Conservation (phyloP, 1,140 invertebrate species). For the Meteorus sp. region DNA sequence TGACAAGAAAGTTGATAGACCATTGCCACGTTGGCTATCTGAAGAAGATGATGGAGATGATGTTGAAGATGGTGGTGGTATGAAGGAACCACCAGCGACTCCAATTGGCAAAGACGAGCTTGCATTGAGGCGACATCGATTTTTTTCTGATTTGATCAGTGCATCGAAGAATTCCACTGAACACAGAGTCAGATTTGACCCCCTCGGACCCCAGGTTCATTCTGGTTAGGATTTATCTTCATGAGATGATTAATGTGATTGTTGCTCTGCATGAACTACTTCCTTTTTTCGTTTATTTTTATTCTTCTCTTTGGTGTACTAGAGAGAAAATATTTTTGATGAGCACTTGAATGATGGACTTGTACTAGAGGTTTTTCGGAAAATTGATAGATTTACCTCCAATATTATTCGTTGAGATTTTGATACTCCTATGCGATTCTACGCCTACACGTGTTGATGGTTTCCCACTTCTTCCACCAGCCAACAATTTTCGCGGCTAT, state of each 20-base stretch:
- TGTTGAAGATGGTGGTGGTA: slow-evolving; percentile 53
- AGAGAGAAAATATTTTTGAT: no score
- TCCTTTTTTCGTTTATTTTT: neutral
- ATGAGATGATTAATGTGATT: neutral
- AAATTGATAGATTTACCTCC: no score
- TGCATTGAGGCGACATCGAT: slow-evolving; percentile 72
- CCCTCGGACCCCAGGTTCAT: slow-evolving; percentile 69
- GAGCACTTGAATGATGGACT: no score
- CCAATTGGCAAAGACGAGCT: slow-evolving; percentile 77
- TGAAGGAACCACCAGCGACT: slow-evolving; percentile 70
- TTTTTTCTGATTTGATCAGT: slow-evolving; percentile 75
- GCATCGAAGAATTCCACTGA: slow-evolving; percentile 72
- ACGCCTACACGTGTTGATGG: slow-evolving; percentile 18
- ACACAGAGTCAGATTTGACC: slow-evolving; percentile 74
- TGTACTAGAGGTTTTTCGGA: no score
- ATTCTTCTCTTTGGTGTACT: neutral
- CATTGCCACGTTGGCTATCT: slow-evolving; percentile 48
- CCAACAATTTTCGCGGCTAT: slow-evolving; percentile 34
- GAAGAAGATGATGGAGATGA: slow-evolving; percentile 52
- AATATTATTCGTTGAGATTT: neutral
- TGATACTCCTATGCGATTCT: slow-evolving; percentile 7
- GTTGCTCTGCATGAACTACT: slow-evolving; percentile 4
- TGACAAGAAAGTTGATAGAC: slow-evolving; percentile 33
- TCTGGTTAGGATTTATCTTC: slow-evolving; percentile 55
- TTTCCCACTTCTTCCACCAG: slow-evolving; percentile 4